Percentiles rank a stretch among this genome's conserved stretches.
These are phyloP conservation scores for Eupithecia pulchellata DNA, from an alignment of 2,888 invertebrate species.

Conservation along the genomic window DNA sequence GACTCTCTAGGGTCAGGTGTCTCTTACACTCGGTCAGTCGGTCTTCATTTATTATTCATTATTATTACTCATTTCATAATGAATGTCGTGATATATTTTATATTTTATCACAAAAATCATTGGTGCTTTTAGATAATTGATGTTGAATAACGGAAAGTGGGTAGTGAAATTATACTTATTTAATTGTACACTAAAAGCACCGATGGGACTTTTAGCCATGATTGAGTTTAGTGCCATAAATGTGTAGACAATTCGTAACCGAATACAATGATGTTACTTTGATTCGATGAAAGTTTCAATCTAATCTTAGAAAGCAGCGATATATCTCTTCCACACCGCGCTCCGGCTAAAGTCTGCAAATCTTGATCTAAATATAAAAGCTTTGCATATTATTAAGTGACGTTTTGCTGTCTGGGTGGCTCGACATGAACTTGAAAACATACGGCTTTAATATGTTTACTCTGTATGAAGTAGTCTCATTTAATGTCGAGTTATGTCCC, in stretches of 20 bases:
- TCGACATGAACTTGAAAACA: slow-evolving; percentile 52
- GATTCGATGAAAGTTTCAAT: slow-evolving; percentile 24
- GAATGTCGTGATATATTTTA: slow-evolving; percentile 15
- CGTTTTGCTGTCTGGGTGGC: slow-evolving; percentile 79
- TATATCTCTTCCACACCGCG: slow-evolving; percentile 22
- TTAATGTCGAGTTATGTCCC: slow-evolving; percentile 26
- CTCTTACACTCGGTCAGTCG: background rate
- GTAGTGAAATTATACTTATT: background rate
- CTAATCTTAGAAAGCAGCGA: slow-evolving; percentile 20
- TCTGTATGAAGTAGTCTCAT: slow-evolving; percentile 33
- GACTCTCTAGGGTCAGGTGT: slow-evolving; percentile 25
- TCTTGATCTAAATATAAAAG: slow-evolving; percentile 65
- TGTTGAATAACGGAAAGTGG: background rate
- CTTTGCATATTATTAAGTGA: slow-evolving; percentile 61
- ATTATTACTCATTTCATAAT: slow-evolving; percentile 30
- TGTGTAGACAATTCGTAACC: background rate
- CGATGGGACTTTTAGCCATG: background rate
- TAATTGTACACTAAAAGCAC: background rate
- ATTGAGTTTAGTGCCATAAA: background rate
- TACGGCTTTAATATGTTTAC: slow-evolving; percentile 37
- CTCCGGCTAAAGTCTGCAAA: slow-evolving; percentile 31
- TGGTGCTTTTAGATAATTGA: background rate
- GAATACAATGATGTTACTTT: slow-evolving; percentile 16
- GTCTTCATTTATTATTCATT: slow-evolving; percentile 20
- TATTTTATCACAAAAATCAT: background rate